Conservation (phyloP, 2,113 vertebrate species). For the Petaurus breviceps region DNA sequence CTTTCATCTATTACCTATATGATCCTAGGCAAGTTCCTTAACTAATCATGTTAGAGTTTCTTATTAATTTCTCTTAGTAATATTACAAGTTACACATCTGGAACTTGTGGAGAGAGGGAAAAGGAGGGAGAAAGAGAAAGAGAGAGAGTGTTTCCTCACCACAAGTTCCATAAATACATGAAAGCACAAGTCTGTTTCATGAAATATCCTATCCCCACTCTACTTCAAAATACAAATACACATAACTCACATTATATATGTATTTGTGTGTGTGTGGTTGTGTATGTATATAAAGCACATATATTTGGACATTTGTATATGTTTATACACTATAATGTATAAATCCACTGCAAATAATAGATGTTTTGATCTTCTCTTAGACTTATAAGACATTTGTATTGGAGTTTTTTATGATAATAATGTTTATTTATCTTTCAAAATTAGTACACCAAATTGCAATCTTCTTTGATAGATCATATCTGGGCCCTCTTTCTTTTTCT, state of each 20-base stretch:
- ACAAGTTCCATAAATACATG: neutral
- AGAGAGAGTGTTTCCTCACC: neutral
- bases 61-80: neutral
- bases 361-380: neutral
- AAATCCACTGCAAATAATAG: neutral
- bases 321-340: neutral
- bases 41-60: neutral
- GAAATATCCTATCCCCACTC: neutral
- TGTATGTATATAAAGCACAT: neutral
- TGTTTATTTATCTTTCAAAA: neutral
- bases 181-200: neutral
- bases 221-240: too few relatives aligned
- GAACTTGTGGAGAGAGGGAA: too few relatives aligned
- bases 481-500: neutral
- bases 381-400: neutral
- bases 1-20: neutral
- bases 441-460: neutral
- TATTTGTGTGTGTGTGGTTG: too few relatives aligned
- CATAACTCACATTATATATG: neutral
- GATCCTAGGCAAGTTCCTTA: neutral
- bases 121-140: too few relatives aligned
- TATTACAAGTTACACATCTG: neutral
- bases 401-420: neutral
- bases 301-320: neutral
- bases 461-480: constrained; percentile 16